Percentiles rank a stretch among this genome's conserved stretches.
These are phyloP conservation scores for Philaethria dido DNA, from an alignment of 2,888 invertebrate species.

Conservation along the genomic window DNA sequence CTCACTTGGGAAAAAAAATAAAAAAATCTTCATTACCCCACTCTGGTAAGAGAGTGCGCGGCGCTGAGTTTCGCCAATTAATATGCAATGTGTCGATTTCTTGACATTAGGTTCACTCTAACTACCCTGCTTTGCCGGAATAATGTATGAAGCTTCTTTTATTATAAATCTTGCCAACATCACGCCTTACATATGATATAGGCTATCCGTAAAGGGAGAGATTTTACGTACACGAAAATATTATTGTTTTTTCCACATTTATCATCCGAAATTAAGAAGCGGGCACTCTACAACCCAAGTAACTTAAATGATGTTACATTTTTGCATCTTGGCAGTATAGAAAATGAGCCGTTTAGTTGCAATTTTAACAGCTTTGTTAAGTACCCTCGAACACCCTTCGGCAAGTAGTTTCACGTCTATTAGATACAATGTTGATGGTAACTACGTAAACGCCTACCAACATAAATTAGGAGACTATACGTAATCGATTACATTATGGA, in stretches of 20 bases:
- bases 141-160: too few relatives aligned
- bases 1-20: too few relatives aligned
- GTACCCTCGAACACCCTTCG: constrained; percentile 49
- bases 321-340: constrained; percentile 48
- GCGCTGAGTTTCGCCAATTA: too few relatives aligned
- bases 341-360: constrained; percentile 58
- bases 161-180: constrained; percentile 62
- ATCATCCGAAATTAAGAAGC: constrained; percentile 31
- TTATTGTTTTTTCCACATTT: constrained; percentile 58
- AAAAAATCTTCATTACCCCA: too few relatives aligned
- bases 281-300: constrained; percentile 42
- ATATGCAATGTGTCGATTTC: too few relatives aligned
- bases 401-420: constrained; percentile 61
- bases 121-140: too few relatives aligned
- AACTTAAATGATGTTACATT: constrained; percentile 50
- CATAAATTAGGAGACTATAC: constrained; percentile 36
- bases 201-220: too few relatives aligned
- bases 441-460: constrained; percentile 48
- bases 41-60: too few relatives aligned
- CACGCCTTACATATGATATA: constrained; percentile 60
- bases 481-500: constrained; percentile 37
- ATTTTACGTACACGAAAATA: constrained; percentile 67
- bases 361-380: constrained; percentile 52
- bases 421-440: constrained; percentile 45
- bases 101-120: too few relatives aligned